phyloP scores from a whole-genome alignment of 1,140 invertebrate species.

The Babylonia areolata region DNA sequence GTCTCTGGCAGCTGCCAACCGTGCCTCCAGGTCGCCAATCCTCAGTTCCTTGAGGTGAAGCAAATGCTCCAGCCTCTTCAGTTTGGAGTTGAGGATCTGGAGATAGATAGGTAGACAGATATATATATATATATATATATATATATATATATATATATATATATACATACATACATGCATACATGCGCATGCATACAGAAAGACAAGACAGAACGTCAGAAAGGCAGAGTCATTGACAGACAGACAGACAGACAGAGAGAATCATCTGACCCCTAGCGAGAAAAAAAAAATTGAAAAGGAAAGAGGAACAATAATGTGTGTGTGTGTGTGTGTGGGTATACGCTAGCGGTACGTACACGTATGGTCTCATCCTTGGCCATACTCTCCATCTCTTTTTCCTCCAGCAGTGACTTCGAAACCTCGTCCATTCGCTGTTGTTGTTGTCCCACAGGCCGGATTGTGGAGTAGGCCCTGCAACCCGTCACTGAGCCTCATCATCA shows the following conservation, averaged over 20 bases:
- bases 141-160: no score
- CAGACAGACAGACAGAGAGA: no score
- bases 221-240: no score
- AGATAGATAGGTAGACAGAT: no score
- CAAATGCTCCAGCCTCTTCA: constrained; percentile 69
- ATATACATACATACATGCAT: no score
- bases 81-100: constrained; percentile 72
- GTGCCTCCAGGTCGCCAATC: constrained; percentile 65
- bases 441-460: not conserved
- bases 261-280: no score
- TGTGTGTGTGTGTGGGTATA: no score
- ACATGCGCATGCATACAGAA: no score
- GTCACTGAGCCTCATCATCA: not conserved
- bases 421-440: constrained; percentile 41
- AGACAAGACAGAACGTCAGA: no score
- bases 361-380: constrained; percentile 73
- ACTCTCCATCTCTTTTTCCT: constrained; percentile 72
- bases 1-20: constrained; percentile 23
- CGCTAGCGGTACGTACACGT: constrained; percentile 49
- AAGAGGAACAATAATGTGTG: no score
- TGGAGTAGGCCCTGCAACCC: not conserved
- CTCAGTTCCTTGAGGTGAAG: constrained; percentile 71
- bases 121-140: no score
- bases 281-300: no score
- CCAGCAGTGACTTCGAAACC: constrained; percentile 58